phyloP scores from a whole-genome alignment of 2,888 invertebrate species.

The Epistrophella euchroma region DNA sequence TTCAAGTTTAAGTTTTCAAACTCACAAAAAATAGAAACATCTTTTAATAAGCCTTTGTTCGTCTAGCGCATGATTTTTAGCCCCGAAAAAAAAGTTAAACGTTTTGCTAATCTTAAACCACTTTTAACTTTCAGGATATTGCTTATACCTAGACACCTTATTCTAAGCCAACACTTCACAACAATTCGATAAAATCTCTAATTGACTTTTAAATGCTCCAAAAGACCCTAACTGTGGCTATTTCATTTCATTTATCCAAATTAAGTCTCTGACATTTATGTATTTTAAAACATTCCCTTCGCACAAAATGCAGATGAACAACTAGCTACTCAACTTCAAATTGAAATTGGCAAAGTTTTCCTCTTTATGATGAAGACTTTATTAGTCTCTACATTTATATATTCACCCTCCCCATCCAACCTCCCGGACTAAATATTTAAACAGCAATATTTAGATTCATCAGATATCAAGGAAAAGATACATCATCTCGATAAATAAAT shows the following conservation, averaged over 20 bases:
- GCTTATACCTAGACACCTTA: background rate
- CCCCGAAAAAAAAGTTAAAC: too few species aligned
- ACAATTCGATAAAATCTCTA: constrained; percentile 13
- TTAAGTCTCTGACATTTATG: constrained; percentile 58
- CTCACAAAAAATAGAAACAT: too few species aligned
- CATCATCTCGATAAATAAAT: constrained; percentile 74
- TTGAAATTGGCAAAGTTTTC: constrained; percentile 55
- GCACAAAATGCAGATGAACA: constrained; percentile 16
- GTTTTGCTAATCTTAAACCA: background rate
- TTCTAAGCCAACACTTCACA: constrained; percentile 4
- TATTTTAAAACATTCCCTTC: constrained; percentile 52
- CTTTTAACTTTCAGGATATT: background rate
- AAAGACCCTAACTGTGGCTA: background rate
- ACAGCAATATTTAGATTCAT: constrained; percentile 28
- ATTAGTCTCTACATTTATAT: constrained; percentile 39
- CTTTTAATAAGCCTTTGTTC: too few species aligned
- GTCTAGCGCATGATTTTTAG: too few species aligned
- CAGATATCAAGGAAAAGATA: constrained; percentile 37
- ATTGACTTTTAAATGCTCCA: constrained; percentile 27
- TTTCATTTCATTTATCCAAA: constrained; percentile 44
- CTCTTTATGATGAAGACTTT: constrained; percentile 35
- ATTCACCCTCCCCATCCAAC: background rate
- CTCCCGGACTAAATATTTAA: background rate
- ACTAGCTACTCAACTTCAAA: constrained; percentile 27
- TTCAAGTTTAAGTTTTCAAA: too few species aligned